Percentiles rank a stretch among this genome's conserved stretches.
Evolutionary conservation across 2,888 invertebrate species (phyloP).

Genomic region (Polydrusus pterygomalis): DNA sequence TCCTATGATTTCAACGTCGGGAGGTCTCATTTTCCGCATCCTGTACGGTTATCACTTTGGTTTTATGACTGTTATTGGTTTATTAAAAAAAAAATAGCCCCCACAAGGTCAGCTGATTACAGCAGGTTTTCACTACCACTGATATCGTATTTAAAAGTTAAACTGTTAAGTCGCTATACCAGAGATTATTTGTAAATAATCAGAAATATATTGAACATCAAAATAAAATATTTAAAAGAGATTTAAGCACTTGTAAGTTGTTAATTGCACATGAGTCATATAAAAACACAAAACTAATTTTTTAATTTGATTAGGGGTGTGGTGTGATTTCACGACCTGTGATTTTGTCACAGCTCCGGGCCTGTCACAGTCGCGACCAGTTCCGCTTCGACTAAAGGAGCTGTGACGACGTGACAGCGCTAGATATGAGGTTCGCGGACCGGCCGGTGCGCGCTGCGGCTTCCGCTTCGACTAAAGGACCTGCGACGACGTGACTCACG

Average conservation of each 20-base stretch:
- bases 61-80: background rate
- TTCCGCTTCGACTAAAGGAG: too few relatives aligned
- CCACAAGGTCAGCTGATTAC: constrained; percentile 44
- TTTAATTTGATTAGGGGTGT: constrained; percentile 18
- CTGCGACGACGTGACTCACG: too few relatives aligned
- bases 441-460: too few relatives aligned
- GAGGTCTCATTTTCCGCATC: constrained; percentile 9
- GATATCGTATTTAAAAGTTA: background rate
- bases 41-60: constrained; percentile 11
- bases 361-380: too few relatives aligned
- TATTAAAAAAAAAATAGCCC: constrained; percentile 3
- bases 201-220: background rate
- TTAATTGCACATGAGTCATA: constrained; percentile 30
- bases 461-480: too few relatives aligned
- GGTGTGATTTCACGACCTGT: too few relatives aligned
- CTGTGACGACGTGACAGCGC: too few relatives aligned
- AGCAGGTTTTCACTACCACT: background rate
- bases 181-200: background rate
- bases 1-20: constrained; percentile 11
- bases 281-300: constrained; percentile 19
- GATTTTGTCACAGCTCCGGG: too few relatives aligned
- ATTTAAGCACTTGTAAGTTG: background rate
- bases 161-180: background rate
- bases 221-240: background rate
- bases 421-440: too few relatives aligned